These are phyloP conservation scores for Pycnonotus jocosus DNA, from an alignment of 2,113 vertebrate species.

Conservation along the genomic window DNA sequence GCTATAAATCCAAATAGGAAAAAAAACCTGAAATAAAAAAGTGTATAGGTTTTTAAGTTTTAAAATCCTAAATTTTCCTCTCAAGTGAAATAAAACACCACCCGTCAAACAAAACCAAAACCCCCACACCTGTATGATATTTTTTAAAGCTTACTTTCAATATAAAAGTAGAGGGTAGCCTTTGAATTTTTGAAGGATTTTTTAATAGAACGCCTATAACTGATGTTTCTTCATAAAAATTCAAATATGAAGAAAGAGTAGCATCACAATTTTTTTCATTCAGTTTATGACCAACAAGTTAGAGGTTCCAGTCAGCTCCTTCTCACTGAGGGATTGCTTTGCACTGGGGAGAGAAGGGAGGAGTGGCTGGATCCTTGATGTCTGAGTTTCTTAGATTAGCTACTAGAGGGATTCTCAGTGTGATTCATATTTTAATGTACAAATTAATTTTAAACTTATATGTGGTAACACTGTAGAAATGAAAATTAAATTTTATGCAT, in stretches of 20 bases:
- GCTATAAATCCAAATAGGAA: neutral
- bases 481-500: neutral
- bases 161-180: neutral
- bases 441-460: neutral
- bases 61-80: neutral
- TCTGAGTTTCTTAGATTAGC: neutral
- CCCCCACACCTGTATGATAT: rapidly evolving
- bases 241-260: neutral
- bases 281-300: neutral
- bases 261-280: neutral
- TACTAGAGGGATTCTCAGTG: neutral
- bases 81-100: neutral
- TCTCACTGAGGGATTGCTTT: neutral
- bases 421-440: neutral
- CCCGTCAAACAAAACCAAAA: neutral
- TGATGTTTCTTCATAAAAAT: neutral
- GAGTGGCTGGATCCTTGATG: neutral
- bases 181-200: neutral
- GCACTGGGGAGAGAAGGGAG: rapidly evolving
- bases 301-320: neutral
- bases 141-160: neutral
- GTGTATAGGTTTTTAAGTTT: neutral
- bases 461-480: neutral
- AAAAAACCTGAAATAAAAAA: neutral
- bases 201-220: neutral